Base-by-base conservation (phyloP, 2,888 invertebrate species). In the Lochmaea crataegi region DNA sequence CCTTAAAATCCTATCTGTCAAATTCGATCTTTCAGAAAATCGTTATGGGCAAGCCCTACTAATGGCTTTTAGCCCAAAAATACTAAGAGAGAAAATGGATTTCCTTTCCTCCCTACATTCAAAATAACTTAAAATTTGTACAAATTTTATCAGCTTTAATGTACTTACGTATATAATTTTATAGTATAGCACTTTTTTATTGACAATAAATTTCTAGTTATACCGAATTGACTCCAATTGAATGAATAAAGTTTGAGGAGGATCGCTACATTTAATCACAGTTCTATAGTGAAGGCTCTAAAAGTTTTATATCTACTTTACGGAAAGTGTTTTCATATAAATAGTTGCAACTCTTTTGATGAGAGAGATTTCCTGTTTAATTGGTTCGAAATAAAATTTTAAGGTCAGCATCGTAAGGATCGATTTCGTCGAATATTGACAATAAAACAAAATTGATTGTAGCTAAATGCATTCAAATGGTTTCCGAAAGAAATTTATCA, bases 271-370 rank as follows among this genome's bases (percentile, higher is more conserved):
- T 32, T 68, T 48, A 56, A 68, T 64, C 68, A 66, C 57, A 64
- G 64, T 68, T 68, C 72, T 32, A 45, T 57, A 41, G 67, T 38
- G 57, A 64, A 72, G 63, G 58, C 72, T 45, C 64, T 57, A n/a
- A 57, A 68, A 72, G 38, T 72, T 68, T 72, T 68, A 72, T 68
- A 57, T 48, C 53, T 45, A 64, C 64, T 68, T 68, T 48, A 51
- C 11, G 22, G 41, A 42, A 60, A 45, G 45, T 32, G 72, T 45
- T 67, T 66, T 71, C 51, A 6, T 51, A 51, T n/a, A 51, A 51
- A 51, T 51, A 14, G 51, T 51, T 14, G n/a, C 14, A 51, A n/a
- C 32, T 38, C 9, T 38, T 38, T 1, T 38, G 9, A 38, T 6
- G 9, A 2, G 7, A 38, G 32, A 38, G 32, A 9, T 38, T 0